A percentile compares a stretch with the other conserved stretches of the same genome.
These are phyloP conservation scores for Drosophila setosimentum DNA, from an alignment of 2,888 invertebrate genomes.

Conservation along the genomic window DNA sequence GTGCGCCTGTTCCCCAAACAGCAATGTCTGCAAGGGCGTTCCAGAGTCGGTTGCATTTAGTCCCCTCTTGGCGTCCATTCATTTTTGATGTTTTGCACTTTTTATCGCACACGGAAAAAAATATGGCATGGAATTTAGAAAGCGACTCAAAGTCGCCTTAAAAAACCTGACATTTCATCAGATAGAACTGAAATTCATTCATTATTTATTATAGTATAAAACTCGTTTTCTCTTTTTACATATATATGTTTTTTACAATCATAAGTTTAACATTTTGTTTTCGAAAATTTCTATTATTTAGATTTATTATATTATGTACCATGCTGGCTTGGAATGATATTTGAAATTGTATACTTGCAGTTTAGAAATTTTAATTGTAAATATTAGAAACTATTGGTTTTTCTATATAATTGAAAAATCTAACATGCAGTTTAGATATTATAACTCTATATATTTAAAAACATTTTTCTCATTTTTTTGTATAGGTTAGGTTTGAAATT, in stretches of 20 bases:
- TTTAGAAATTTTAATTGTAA: too few species aligned
- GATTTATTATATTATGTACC: too few species aligned
- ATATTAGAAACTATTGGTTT: not conserved
- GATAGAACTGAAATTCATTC: not conserved
- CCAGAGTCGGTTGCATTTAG: slow-evolving; percentile 26
- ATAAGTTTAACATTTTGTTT: not conserved
- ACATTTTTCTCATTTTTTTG: not conserved
- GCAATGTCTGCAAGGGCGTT: slow-evolving; percentile 55
- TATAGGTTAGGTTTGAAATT: not conserved
- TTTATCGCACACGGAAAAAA: slow-evolving; percentile 6
- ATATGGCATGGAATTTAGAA: not conserved
- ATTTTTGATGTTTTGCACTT: slow-evolving; percentile 10
- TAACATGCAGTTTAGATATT: not conserved
- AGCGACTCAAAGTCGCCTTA: not conserved
- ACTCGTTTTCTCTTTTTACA: not conserved
- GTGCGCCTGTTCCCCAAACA: slow-evolving; percentile 57
- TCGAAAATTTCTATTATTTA: not conserved
- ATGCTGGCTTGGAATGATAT: too few species aligned
- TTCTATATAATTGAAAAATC: not conserved
- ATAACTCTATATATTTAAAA: too few species aligned
- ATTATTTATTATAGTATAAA: not conserved
- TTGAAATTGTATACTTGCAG: too few species aligned
- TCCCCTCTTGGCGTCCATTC: slow-evolving; percentile 3
- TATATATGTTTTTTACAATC: not conserved
- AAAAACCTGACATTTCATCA: not conserved